phyloP scores from a whole-genome alignment of 2,888 invertebrate genomes.

The Leptinotarsa rubiginosa region DNA sequence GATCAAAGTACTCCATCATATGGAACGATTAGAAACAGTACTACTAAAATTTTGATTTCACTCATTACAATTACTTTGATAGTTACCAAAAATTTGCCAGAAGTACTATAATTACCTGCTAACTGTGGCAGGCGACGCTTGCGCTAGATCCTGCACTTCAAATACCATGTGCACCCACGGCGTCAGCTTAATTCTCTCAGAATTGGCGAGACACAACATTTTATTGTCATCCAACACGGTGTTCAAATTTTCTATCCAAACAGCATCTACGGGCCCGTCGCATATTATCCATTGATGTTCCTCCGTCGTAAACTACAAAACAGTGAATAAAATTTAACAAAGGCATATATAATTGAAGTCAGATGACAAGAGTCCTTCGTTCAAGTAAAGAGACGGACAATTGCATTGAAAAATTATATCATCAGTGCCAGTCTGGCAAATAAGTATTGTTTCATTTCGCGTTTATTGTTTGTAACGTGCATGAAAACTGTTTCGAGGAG shows the following conservation, averaged over 20 bases:
- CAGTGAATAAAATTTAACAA: not conserved
- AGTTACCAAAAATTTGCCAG: too few relatives aligned
- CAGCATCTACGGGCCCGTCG: constrained; percentile 92
- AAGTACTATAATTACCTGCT: constrained; percentile 65
- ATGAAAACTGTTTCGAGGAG: too few relatives aligned
- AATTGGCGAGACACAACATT: constrained; percentile 92
- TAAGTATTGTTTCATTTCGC: too few relatives aligned
- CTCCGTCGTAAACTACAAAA: constrained; percentile 64
- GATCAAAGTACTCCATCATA: not conserved
- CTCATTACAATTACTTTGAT: too few relatives aligned
- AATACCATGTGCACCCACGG: constrained; percentile 92
- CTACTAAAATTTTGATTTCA: too few relatives aligned
- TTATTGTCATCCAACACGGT: constrained; percentile 94
- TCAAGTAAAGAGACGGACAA: too few relatives aligned
- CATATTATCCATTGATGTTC: constrained; percentile 93
- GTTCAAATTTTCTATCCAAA: constrained; percentile 96
- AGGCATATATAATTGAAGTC: not conserved
- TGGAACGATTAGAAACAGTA: not conserved
- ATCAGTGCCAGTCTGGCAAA: too few relatives aligned
- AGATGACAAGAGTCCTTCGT: too few relatives aligned
- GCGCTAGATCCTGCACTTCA: constrained; percentile 85
- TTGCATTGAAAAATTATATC: too few relatives aligned
- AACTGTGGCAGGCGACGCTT: constrained; percentile 93
- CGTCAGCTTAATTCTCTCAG: constrained; percentile 89
- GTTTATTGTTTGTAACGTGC: too few relatives aligned